Base-by-base conservation (phyloP, 2,888 invertebrate species). In the Cactoblastis cactorum region DNA sequence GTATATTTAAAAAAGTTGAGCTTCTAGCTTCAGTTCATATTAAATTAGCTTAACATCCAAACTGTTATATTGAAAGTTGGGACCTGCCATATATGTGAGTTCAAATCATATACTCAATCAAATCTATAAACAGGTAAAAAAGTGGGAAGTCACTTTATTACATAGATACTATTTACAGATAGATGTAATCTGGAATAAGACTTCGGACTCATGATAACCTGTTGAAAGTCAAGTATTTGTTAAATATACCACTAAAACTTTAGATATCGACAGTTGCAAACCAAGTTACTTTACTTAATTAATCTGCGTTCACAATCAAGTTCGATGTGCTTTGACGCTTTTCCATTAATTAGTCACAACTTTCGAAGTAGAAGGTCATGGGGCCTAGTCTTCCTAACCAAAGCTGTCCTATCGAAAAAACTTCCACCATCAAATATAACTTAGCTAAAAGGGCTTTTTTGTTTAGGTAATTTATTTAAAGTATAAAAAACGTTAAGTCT, bases 241-340 rank as follows among this genome's bases (percentile, higher is more conserved):
- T 1, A 5, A 1, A 8, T 12, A 41, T 8, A 6, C 24, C 22
- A 22, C 14, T 12, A 6, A 69, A 69, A 67, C 69, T 65, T 69
- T 66, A 65, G 65, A 67, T 73, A 80, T 77, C 74, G 71, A 66
- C 71, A 69, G 68, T 65, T 74, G 71, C 72, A 76, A 69, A 65
- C 71, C 68, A 66, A 72, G 71, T 67, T 72, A 69, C 78, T 82
- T 79, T 78, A 71, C 79, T 80, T 82, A 80, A 83, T 78, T 80
- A 80, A 80, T 83, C 77, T 74, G 71, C 58, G 73, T 57, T 59
- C 56, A 57, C 58, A 60, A 56, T 57, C 54, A 59, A 55, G 17
- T 15, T 15, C 9, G 61, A 63, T 65, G 67, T 61, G 62, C 59
- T 66, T 60, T 69, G 69, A 63, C 69, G 67, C 61, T 61, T 59